These are phyloP conservation scores for Pinctada fucata DNA, from an alignment of 2,888 invertebrate genomes.

Conservation along the genomic window DNA sequence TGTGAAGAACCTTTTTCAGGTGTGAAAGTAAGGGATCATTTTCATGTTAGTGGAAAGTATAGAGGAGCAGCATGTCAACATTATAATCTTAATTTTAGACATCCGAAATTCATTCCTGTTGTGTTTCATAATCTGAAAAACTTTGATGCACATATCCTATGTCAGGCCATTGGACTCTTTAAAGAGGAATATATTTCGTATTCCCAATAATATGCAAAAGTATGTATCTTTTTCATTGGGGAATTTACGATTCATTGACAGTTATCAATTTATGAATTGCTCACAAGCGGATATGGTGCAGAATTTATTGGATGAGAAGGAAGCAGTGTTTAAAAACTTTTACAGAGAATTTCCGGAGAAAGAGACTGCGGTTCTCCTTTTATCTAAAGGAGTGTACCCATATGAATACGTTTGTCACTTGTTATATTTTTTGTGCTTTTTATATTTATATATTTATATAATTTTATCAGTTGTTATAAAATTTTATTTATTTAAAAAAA, in stretches of 20 bases:
- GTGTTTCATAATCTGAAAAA: slow-evolving; percentile 43
- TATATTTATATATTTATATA: too few relatives aligned
- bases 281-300: neutral
- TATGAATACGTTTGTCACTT: slow-evolving; percentile 5
- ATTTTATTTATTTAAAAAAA: too few relatives aligned
- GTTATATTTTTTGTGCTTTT: too few relatives aligned
- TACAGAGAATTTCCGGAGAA: neutral
- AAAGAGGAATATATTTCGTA: slow-evolving; percentile 21
- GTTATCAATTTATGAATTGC: slow-evolving; percentile 35
- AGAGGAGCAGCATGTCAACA: neutral
- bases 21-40: slow-evolving; percentile 31
- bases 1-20: slow-evolving; percentile 20
- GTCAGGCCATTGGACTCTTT: slow-evolving; percentile 26
- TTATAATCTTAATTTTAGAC: neutral
- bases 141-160: slow-evolving; percentile 40
- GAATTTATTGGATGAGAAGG: neutral
- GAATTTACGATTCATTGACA: slow-evolving; percentile 41
- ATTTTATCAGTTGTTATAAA: too few relatives aligned
- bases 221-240: slow-evolving; percentile 43
- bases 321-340: neutral
- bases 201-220: slow-evolving; percentile 35
- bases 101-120: slow-evolving; percentile 34
- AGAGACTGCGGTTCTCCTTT: slow-evolving; percentile 1
- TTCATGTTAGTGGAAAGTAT: slow-evolving; percentile 14
- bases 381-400: slow-evolving; percentile 17